Base-by-base conservation (phyloP, 2,113 vertebrate species). In the Hassar affinis region DNA sequence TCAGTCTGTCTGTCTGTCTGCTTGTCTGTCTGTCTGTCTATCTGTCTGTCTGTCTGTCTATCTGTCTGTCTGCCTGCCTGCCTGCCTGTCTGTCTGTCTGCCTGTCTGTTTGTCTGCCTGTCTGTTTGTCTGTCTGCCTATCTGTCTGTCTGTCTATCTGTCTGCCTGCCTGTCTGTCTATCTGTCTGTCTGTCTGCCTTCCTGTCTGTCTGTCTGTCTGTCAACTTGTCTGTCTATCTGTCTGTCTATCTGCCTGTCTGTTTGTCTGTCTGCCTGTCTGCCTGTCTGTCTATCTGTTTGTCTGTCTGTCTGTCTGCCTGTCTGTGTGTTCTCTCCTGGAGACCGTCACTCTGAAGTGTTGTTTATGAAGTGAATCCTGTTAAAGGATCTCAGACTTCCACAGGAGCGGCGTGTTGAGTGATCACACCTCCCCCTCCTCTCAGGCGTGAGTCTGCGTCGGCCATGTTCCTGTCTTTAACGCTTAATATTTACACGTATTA, bases 401-500 rank as follows among this genome's bases (percentile, higher is more conserved):
- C 10, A 49, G 66, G 68, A 75, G 51, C 20, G 25, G 57, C n/a
- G 71, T n/a, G 64, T 61, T 84, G 77, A 71, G 78, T 78, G 78
- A 84, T 52, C 72, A 81, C 52, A 56, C 11, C 42, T 27, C 68
- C 54, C 84, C 82, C 25, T 78, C 80, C 52, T 86, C 79, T 56
- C 74, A 78, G 52, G 17, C 74, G 81, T 5, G 35, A 18, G 12
- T 17, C 68, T 45, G 35, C 22, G 20, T 17, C 14, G 2, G 62
- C 62, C 42, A 25, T 5, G 1, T 2, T 47, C 38, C 5, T 0
- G 35, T 25, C 20, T 71, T 25, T 71, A 45, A 47, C 3, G 22
- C 14, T 72, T 72, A n/a, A 27, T n/a, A n/a, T n/a, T n/a, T n/a
- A n/a, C n/a, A n/a, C n/a, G n/a, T n/a, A n/a, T n/a, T n/a, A n/a